Conservation (phyloP, 2,113 vertebrate species). For the Phasianus colchicus region DNA sequence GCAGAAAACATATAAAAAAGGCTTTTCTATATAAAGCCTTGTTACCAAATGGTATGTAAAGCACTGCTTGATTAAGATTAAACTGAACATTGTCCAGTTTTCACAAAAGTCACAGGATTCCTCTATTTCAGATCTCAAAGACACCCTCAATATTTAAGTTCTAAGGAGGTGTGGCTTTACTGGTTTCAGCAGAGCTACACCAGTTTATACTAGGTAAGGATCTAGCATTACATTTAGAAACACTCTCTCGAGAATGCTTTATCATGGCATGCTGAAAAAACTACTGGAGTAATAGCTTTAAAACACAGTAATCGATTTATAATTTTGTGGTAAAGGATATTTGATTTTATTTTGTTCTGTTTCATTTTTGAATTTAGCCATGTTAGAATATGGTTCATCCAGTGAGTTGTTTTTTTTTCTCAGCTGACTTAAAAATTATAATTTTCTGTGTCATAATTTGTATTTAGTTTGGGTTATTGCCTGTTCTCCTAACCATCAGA, state of each 20-base stretch:
- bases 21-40: neutral
- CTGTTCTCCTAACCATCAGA: neutral
- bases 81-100: neutral
- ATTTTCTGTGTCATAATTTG: neutral
- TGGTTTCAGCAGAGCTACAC: neutral
- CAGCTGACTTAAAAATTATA: neutral
- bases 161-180: neutral
- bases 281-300: neutral
- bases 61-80: neutral
- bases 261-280: neutral
- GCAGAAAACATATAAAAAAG: neutral
- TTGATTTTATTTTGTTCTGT: neutral
- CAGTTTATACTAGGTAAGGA: neutral
- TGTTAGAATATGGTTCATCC: neutral
- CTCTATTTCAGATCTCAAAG: neutral
- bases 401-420: neutral
- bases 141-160: neutral
- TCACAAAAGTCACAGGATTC: neutral
- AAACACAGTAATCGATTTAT: neutral
- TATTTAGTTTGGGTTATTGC: neutral
- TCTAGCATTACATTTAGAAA: neutral
- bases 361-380: neutral
- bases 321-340: neutral
- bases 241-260: neutral
- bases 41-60: neutral